Conservation (phyloP, 64 coral and sea anemone species). For the Dendronephthya gigantea region DNA sequence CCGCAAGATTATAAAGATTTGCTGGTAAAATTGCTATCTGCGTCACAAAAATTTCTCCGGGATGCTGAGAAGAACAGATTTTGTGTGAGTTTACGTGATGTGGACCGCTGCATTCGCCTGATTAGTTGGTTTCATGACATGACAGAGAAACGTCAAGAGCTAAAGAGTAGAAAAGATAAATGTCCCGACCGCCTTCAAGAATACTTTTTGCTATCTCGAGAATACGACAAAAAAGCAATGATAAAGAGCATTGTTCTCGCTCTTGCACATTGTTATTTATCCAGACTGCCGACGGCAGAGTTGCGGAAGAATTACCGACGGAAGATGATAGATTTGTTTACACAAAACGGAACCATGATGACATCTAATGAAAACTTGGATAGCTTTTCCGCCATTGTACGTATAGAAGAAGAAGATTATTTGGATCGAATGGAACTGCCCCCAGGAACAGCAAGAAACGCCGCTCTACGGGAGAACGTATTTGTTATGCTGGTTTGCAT, state of each 20-base stretch:
- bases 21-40: constrained; percentile 43
- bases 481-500: constrained; percentile 67
- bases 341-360: not conserved
- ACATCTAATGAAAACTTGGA: not conserved
- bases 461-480: constrained; percentile 57
- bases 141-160: not conserved
- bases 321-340: constrained; percentile 22
- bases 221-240: not conserved
- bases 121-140: constrained; percentile 58
- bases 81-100: constrained; percentile 87
- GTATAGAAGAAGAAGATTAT: constrained; percentile 55
- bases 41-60: constrained; percentile 59
- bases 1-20: constrained; percentile 7
- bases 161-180: not conserved
- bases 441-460: constrained; percentile 49
- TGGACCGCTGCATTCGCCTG: constrained; percentile 54
- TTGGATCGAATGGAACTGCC: constrained; percentile 53
- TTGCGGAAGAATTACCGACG: constrained; percentile 26
- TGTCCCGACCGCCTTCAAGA: not conserved
- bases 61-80: constrained; percentile 47
- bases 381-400: constrained; percentile 27
- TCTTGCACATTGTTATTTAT: constrained; percentile 69
- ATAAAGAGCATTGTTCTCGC: constrained; percentile 39
- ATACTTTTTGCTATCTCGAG: not conserved
- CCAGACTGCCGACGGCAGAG: constrained; percentile 39